Evolutionary conservation across 1,140 invertebrate species (phyloP).

Genomic region (Penaeus indicus): DNA sequence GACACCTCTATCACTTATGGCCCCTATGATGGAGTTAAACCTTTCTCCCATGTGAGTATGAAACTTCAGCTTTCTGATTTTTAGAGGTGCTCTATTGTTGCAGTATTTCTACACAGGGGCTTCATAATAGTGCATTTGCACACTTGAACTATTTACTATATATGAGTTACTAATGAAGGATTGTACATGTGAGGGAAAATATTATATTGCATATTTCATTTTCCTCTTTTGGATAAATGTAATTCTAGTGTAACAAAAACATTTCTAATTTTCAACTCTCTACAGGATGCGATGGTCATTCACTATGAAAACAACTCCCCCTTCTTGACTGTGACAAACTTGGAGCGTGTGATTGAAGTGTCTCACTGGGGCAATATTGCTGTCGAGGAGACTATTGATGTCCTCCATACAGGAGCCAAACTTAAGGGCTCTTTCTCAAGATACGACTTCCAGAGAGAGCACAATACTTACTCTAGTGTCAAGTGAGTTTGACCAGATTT

Average conservation of each 20-base stretch:
- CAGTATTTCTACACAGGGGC: background rate
- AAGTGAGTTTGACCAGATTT: constrained; percentile 71
- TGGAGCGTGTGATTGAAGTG: constrained; percentile 92
- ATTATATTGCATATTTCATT: background rate
- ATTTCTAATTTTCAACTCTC: background rate
- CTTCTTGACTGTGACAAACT: constrained; percentile 89
- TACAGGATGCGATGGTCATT: constrained; percentile 74
- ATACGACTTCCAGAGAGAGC: constrained; percentile 95
- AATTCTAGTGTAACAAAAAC: background rate
- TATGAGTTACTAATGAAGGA: background rate
- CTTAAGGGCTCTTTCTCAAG: constrained; percentile 95
- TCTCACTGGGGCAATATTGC: constrained; percentile 99
- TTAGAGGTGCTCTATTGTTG: background rate
- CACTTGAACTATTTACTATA: background rate
- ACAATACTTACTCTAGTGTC: constrained; percentile 86
- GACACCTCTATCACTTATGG: constrained; percentile 89
- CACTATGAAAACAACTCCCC: constrained; percentile 98
- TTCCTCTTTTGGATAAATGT: background rate
- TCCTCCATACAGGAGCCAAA: constrained; percentile 91
- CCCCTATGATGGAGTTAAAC: constrained; percentile 82
- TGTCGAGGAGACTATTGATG: constrained; percentile 93
- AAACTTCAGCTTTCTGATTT: background rate
- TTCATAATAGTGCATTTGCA: background rate
- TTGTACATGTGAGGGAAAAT: background rate
- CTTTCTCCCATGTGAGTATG: constrained; percentile 73